Conservation (phyloP, 64 coral and sea anemone genomes). For the Cladopsammia gracilis region DNA sequence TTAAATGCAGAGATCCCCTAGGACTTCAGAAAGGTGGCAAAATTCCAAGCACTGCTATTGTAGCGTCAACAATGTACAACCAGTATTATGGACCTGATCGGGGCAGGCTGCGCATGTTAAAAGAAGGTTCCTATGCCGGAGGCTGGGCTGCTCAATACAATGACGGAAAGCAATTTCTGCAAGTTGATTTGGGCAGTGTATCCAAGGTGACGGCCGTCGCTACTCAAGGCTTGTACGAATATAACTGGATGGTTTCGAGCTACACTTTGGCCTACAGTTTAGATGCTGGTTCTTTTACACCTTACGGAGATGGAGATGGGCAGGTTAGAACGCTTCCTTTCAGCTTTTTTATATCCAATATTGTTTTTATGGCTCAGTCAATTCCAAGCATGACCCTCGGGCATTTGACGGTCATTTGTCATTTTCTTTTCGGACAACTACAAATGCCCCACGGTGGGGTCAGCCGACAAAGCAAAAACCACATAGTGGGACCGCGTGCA, state of each 20-base stretch:
- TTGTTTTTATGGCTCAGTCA: too few species aligned
- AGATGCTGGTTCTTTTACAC: not conserved
- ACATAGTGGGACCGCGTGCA: too few species aligned
- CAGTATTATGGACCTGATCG: not conserved
- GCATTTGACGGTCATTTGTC: too few species aligned
- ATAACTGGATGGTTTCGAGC: conserved; percentile 29
- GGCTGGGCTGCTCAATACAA: conserved; percentile 27
- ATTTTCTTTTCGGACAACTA: too few species aligned
- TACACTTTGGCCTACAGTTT: conserved; percentile 19
- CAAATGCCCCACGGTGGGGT: too few species aligned
- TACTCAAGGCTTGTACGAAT: not conserved
- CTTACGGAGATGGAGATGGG: not conserved
- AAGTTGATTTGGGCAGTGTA: not conserved
- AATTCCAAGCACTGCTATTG: not conserved
- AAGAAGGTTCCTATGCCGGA: not conserved
- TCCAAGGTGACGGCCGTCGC: conserved; percentile 6
- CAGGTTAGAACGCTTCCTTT: not conserved
- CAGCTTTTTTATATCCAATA: not conserved
- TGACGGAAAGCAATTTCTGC: conserved; percentile 1
- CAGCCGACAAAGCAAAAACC: too few species aligned
- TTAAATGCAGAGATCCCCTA: conserved; percentile 2
- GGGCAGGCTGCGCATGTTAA: not conserved
- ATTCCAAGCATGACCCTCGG: too few species aligned
- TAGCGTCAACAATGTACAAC: not conserved
- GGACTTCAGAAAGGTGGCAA: conserved; percentile 4